Percentiles rank a stretch among this genome's conserved stretches.
Conservation (phyloP, 2,797 vertebrate species). For the Lepus oiostolus region DNA sequence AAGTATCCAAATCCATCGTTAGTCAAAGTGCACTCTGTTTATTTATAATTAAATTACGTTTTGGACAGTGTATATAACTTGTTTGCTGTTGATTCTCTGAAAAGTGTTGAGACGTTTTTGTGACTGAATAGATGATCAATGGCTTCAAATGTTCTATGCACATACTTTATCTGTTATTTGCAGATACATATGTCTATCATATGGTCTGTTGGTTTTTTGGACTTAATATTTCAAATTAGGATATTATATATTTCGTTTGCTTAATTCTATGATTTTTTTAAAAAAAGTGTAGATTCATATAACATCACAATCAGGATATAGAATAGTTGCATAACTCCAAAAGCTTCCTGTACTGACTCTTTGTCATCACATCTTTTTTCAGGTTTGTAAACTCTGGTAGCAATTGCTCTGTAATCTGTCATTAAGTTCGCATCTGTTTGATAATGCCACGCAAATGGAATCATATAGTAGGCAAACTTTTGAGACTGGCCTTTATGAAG, state of each 20-base stretch:
- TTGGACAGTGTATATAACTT: neutral
- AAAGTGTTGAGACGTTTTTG: neutral
- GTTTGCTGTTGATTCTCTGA: neutral
- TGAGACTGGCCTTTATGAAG: slow-evolving; percentile 3
- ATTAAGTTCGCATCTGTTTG: neutral
- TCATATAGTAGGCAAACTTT: slow-evolving; percentile 14
- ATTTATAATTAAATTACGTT: neutral
- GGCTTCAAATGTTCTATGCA: neutral
- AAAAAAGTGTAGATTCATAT: neutral
- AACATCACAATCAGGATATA: neutral
- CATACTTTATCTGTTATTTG: neutral
- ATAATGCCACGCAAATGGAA: slow-evolving; percentile 26
- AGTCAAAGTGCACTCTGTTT: neutral
- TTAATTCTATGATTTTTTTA: neutral
- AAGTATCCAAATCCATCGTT: neutral
- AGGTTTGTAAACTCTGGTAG: neutral
- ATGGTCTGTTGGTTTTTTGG: neutral
- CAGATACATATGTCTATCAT: neutral
- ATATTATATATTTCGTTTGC: neutral
- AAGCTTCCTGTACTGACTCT: neutral
- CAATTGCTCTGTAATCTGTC: neutral
- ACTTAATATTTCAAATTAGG: neutral
- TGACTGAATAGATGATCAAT: neutral
- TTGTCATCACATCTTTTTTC: neutral
- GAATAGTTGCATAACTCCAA: neutral